Base-by-base conservation (phyloP, 2,797 vertebrate genomes). In the Luscinia luscinia region DNA sequence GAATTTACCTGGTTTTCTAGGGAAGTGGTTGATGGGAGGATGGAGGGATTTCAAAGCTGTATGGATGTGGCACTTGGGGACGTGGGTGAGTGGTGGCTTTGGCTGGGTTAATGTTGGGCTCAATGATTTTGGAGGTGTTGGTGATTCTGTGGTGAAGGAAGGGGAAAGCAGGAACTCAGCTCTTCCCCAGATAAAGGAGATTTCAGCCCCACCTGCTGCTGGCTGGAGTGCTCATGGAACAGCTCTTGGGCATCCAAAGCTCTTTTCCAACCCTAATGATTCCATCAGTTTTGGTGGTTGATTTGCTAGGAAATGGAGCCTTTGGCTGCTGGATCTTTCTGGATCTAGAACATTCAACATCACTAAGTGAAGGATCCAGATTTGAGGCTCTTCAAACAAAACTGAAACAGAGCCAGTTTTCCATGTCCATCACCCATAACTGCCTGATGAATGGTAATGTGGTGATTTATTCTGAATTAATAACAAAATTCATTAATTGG, bases 331-430 rank as follows among this genome's bases (percentile, higher is more conserved):
- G 63, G n/a, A 23, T 51, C 59, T 23, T 24, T 59, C 15, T 72
- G 19, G 28, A 27, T 45, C 14, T 20, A 10, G 49, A 18, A 23
- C 0, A 0, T 75, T 11, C 34, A 7, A 15, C n/a, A 12, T 13
- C 2, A 5, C 6, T 3, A 38, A 36, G 41, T 2, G 45, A 27
- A 83, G 30, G 51, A 21, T 9, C 7, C 22, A 57, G 11, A 41
- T 8, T 83, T 86, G 19, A 48, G 58, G 30, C 11, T 59, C 19
- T 43, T 48, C 63, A 46, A 26, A 21, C 3, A 20, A n/a, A 87
- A 15, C 36, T 32, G 58, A 41, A 59, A 5, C 30, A 11, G 36
- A 58, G 40, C 4, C 24, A 5, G 12, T 64, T 83, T 72, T 59
- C 24, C 40, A 61, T 20, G 51, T 30, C 26, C 57, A 41, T 8